These are phyloP conservation scores for Drosophila meridionalis DNA, from an alignment of 2,888 invertebrate species.

Conservation along the genomic window DNA sequence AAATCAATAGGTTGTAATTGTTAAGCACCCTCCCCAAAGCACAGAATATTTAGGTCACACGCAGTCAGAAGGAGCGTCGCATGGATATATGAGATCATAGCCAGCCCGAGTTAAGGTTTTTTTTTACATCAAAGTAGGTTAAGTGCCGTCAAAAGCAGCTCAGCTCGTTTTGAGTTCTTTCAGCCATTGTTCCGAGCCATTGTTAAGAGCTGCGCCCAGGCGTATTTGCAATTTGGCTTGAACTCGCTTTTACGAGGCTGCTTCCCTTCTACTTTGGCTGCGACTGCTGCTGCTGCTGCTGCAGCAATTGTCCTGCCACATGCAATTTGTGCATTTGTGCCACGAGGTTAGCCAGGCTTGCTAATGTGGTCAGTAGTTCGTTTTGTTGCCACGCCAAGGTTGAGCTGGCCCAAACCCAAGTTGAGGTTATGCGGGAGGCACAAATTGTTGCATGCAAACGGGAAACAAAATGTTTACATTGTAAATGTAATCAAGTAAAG, in stretches of 20 bases:
- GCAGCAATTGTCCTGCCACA: slow-evolving; percentile 52
- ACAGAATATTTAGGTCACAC: slow-evolving; percentile 50
- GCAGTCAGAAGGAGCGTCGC: slow-evolving; percentile 9
- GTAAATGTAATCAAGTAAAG: background rate
- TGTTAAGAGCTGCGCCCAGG: slow-evolving; percentile 52
- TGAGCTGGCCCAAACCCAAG: background rate
- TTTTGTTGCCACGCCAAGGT: slow-evolving; percentile 33
- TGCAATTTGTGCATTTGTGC: slow-evolving; percentile 66
- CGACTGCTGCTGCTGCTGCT: slow-evolving; percentile 26
- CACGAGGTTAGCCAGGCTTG: slow-evolving; percentile 1
- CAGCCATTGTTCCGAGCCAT: slow-evolving; percentile 40
- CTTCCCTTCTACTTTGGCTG: background rate
- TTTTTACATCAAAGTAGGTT: slow-evolving; percentile 61
- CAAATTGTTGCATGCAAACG: slow-evolving; percentile 6
- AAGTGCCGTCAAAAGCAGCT: slow-evolving; percentile 56
- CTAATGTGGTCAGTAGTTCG: slow-evolving; percentile 10
- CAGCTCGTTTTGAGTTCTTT: background rate
- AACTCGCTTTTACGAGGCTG: slow-evolving; percentile 18
- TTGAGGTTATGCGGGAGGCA: background rate
- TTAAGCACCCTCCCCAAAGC: slow-evolving; percentile 29
- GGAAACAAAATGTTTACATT: background rate
- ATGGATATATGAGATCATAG: slow-evolving; percentile 66
- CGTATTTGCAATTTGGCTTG: slow-evolving; percentile 59
- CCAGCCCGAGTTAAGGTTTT: slow-evolving; percentile 14
- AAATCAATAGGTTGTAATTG: slow-evolving; percentile 73